Evolutionary conservation across 2,113 vertebrate genomes (phyloP), one percentile per base, ranked within the genome.

Genomic region (Pimephales promelas): DNA sequence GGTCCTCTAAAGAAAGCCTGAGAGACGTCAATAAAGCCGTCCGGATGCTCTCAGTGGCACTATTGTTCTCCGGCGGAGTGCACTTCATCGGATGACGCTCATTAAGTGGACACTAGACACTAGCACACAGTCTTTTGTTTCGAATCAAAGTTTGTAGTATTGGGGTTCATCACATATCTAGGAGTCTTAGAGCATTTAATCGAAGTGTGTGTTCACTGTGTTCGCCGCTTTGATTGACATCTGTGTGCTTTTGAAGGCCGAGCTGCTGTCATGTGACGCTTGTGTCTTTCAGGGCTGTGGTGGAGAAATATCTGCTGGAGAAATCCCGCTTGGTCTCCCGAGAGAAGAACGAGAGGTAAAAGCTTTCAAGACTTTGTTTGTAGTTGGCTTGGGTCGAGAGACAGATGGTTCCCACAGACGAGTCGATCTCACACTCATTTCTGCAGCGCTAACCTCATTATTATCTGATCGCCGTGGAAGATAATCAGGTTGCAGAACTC

Each of bases 271-370:
- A 4, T 54, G 5, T 28, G 40, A 49, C 1, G 45, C 28, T 49
- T 73, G 71, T 14, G 31, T 49, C 26, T 82, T 84, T 79, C 79
- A 99, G 98, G 88, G 98, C 98, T 47, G 96, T 99, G 62, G 98
- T 99, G 73, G 98, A 99, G 92, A 99, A 99, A 86, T 99, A 99
- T 85, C 94, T 99, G 89, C 96, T 99, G 89, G 98, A 99, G 91
- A 99, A 99, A 90, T 99, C 97, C 88, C 97, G 97, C 5, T 93
- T 99, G 81, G 98, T 99, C 66, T 99, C 98, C 88, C 95, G 95
- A 90, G 98, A 96, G 89, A 98, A 99, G 88, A 97, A 98, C 45
- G 98, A 99, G 93, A 97, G 98, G 98, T 99, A 89, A 89, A 90
- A 70, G 16, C 70, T 89, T 43, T 85, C 2, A 18, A 36, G 5